A percentile compares a stretch with the other conserved stretches of the same genome.
Evolutionary conservation across 2,113 vertebrate species (phyloP).

Genomic region (Heterotilapia buettikoferi): DNA sequence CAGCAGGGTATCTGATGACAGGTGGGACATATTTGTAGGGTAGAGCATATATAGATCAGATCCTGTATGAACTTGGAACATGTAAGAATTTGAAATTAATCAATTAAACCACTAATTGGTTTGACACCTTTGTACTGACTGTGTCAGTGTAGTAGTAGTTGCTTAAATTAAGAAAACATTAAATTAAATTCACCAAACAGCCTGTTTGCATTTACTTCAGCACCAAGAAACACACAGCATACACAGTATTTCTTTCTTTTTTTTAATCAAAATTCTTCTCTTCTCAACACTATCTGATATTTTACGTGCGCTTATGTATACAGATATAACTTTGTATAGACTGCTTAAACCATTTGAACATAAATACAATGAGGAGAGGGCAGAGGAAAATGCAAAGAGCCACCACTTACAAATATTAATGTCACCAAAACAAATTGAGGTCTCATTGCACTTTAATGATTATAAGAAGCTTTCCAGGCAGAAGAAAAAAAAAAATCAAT

Average conservation of each 20-base stretch:
- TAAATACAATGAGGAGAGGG: background rate
- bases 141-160: background rate
- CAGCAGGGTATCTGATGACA: background rate
- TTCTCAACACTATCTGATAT: background rate
- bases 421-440: slow-evolving; percentile 7
- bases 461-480: background rate
- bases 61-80: background rate
- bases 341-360: background rate
- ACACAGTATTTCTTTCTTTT: background rate
- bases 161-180: background rate
- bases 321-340: background rate
- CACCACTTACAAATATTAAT: slow-evolving; percentile 10
- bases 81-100: background rate
- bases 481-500: background rate
- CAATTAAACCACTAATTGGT: background rate
- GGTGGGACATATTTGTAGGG: background rate
- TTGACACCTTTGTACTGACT: background rate
- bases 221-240: background rate
- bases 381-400: background rate
- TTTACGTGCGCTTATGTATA: background rate
- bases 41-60: background rate
- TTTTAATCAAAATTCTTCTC: background rate
- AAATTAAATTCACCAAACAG: background rate
- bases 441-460: slow-evolving; percentile 9
- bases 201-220: background rate